Percentiles rank a stretch among this genome's conserved stretches.
Conservation (phyloP, 53 echinoderm and acorn worm species). For the Actinopyga echinites region DNA sequence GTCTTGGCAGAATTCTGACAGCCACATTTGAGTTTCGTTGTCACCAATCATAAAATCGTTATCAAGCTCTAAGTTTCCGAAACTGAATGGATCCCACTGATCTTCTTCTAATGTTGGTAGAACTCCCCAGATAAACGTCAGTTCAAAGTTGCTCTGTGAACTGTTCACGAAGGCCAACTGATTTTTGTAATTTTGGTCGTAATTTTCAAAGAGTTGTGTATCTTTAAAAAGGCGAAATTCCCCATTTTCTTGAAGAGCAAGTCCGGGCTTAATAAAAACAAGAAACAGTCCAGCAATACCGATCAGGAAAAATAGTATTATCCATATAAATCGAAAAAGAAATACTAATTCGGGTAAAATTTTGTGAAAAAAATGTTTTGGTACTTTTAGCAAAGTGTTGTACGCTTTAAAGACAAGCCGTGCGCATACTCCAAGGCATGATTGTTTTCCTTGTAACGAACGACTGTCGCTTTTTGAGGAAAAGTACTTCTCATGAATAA, state of each 20-base stretch:
- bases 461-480: too few species aligned
- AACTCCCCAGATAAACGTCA: slow-evolving; percentile 67
- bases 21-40: slow-evolving; percentile 65
- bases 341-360: slow-evolving; percentile 61
- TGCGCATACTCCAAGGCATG: too few species aligned
- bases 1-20: slow-evolving; percentile 65
- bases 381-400: too few species aligned
- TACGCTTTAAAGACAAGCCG: too few species aligned
- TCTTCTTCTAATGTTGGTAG: slow-evolving; percentile 60
- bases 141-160: slow-evolving; percentile 33
- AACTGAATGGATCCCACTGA: slow-evolving; percentile 72
- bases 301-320: slow-evolving; percentile 56
- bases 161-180: slow-evolving; percentile 59
- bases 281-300: slow-evolving; percentile 65
- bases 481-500: slow-evolving; percentile 67
- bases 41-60: slow-evolving; percentile 57
- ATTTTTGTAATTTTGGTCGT: slow-evolving; percentile 50
- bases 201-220: slow-evolving; percentile 67
- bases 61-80: slow-evolving; percentile 54
- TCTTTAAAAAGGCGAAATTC: slow-evolving; percentile 73
- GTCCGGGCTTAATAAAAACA: slow-evolving; percentile 63
- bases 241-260: slow-evolving; percentile 55
- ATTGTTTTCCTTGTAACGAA: too few species aligned
- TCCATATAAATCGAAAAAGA: slow-evolving; percentile 68
- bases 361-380: too few species aligned